Evolutionary conservation across 2,888 invertebrate genomes (phyloP).

Genomic region (Mycogona germanica): DNA sequence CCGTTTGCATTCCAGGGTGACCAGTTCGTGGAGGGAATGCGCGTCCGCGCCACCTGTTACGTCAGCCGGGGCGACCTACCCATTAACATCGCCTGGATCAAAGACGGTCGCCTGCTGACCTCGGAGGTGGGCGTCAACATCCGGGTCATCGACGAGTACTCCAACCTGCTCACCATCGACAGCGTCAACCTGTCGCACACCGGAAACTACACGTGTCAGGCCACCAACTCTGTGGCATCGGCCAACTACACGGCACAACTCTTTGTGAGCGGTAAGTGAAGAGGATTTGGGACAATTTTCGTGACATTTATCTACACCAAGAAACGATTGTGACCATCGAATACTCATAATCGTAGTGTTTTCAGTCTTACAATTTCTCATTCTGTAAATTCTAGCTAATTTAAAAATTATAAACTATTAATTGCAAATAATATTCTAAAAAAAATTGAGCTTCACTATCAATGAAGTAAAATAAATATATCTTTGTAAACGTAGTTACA

Average conservation of each 20-base stretch:
- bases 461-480: too few species aligned
- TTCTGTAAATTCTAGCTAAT: too few species aligned
- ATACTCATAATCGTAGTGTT: too few species aligned
- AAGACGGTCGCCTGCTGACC: conserved; percentile 48
- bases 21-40: conserved; percentile 61
- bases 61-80: conserved; percentile 67
- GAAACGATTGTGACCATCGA: too few species aligned
- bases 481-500: too few species aligned
- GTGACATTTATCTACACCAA: too few species aligned
- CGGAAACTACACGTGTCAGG: conserved; percentile 43
- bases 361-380: too few species aligned
- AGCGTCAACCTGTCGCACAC: conserved; percentile 33
- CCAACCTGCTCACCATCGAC: conserved; percentile 27
- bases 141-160: conserved; percentile 24
- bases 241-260: conserved; percentile 35
- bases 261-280: conserved; percentile 33
- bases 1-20: conserved; percentile 58
- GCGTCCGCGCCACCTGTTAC: conserved; percentile 56
- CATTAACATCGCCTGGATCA: conserved; percentile 59
- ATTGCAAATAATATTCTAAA: too few species aligned
- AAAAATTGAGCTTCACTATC: too few species aligned
- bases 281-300: too few species aligned
- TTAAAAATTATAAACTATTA: too few species aligned
- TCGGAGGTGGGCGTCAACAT: conserved; percentile 26
- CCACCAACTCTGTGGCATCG: conserved; percentile 37